These are phyloP conservation scores for Ariolimax columbianus DNA, from an alignment of 2,888 invertebrate genomes.

Conservation along the genomic window DNA sequence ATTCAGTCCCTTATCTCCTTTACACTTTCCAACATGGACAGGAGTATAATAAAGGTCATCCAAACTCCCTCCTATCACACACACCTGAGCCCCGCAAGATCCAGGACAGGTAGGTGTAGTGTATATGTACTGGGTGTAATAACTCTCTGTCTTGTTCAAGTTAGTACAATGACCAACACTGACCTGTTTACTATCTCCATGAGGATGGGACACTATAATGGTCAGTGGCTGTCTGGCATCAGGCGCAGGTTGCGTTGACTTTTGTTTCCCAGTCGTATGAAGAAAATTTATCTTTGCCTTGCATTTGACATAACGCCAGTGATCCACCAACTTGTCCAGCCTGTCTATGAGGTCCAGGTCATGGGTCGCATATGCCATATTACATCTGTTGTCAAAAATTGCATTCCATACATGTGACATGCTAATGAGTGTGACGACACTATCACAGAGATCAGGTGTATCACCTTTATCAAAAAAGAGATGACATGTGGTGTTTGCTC, in stretches of 20 bases:
- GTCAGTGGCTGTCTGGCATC: neutral
- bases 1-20: neutral
- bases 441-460: neutral
- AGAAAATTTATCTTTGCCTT: neutral
- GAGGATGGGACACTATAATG: conserved; percentile 7
- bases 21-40: neutral
- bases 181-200: conserved; percentile 16
- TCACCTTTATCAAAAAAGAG: neutral
- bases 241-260: neutral
- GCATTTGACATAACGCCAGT: neutral
- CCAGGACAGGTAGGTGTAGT: neutral
- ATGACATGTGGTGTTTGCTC: neutral
- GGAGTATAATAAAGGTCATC: neutral
- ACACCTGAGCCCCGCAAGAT: neutral
- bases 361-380: neutral
- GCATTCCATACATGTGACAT: neutral
- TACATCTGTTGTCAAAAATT: neutral
- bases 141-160: too few relatives aligned
- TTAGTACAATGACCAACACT: neutral
- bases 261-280: neutral
- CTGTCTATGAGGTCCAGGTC: neutral
- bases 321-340: neutral
- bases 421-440: neutral
- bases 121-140: neutral
- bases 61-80: neutral